Evolutionary conservation across 2,113 vertebrate species (phyloP).

Genomic region (Pseudorectes ferrugineus): DNA sequence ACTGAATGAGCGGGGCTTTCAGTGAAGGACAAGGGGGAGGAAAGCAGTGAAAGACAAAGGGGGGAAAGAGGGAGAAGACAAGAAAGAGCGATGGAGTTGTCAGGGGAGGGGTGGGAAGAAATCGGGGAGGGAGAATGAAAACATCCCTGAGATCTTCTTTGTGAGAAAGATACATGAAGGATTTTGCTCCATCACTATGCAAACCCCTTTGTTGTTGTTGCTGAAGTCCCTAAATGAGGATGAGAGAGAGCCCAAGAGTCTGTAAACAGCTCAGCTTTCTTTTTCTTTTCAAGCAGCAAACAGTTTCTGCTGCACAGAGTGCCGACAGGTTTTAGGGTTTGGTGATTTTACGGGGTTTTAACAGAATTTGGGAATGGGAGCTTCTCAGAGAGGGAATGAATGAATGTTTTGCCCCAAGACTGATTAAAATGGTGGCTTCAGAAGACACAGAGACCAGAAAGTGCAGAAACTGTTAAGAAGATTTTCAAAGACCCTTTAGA

Average conservation of each 20-base stretch:
- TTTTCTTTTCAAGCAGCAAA: not conserved
- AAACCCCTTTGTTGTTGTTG: not conserved
- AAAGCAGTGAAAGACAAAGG: slow-evolving; percentile 52
- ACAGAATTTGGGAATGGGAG: not conserved
- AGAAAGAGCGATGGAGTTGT: slow-evolving; percentile 6
- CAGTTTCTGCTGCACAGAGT: not conserved
- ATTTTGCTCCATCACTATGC: not conserved
- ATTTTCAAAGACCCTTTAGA: slow-evolving; percentile 38
- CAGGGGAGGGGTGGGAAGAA: not conserved
- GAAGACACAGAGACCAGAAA: not conserved
- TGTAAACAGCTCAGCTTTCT: not conserved
- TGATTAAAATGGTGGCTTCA: slow-evolving; percentile 40
- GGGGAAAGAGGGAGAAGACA: not conserved
- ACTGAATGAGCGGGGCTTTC: slow-evolving; percentile 34
- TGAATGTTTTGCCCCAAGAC: not conserved
- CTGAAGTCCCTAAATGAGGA: not conserved
- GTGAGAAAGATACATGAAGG: not conserved
- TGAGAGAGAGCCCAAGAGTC: not conserved
- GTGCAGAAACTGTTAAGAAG: not conserved
- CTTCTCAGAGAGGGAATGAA: not conserved
- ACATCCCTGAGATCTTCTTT: not conserved
- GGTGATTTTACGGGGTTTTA: slow-evolving; percentile 18
- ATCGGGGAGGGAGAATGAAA: not conserved
- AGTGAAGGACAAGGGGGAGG: slow-evolving; percentile 39
- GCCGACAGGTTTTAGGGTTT: not conserved